Percentiles rank a stretch among this genome's conserved stretches.
phyloP scores from a whole-genome alignment of 2,888 invertebrate genomes.

The Tipula unca region DNA sequence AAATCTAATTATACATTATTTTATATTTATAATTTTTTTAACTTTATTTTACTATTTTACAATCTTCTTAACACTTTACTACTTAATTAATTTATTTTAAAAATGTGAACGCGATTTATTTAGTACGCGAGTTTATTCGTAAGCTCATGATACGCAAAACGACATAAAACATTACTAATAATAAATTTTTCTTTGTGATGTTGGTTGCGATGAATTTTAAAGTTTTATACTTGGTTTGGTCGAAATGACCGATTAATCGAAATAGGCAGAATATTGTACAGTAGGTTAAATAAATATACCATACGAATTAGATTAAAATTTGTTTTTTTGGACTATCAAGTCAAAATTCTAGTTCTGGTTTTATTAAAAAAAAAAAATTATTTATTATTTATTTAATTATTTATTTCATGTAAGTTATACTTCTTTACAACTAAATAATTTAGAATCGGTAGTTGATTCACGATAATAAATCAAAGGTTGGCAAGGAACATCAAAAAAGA shows the following conservation, averaged over 20 bases:
- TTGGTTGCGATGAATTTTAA: background rate
- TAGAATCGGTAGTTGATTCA: too few relatives aligned
- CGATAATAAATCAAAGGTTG: too few relatives aligned
- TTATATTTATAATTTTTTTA: background rate
- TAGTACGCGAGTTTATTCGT: background rate
- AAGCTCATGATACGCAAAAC: conserved; percentile 1
- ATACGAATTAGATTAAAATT: background rate
- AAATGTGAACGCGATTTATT: background rate
- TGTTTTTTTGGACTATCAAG: background rate
- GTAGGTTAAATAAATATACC: background rate
- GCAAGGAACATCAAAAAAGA: too few relatives aligned
- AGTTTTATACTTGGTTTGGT: background rate
- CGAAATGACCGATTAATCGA: background rate
- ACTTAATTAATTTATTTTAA: background rate
- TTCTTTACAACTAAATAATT: background rate
- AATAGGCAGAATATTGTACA: background rate
- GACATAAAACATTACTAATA: background rate
- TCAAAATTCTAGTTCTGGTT: background rate
- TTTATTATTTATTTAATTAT: background rate
- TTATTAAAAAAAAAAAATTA: too few relatives aligned
- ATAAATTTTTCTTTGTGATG: background rate
- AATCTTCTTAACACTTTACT: background rate
- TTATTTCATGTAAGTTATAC: background rate
- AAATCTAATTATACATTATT: background rate
- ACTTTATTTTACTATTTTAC: background rate